Base-by-base conservation (phyloP, 1,140 invertebrate species). In the Cotesia glomerata region DNA sequence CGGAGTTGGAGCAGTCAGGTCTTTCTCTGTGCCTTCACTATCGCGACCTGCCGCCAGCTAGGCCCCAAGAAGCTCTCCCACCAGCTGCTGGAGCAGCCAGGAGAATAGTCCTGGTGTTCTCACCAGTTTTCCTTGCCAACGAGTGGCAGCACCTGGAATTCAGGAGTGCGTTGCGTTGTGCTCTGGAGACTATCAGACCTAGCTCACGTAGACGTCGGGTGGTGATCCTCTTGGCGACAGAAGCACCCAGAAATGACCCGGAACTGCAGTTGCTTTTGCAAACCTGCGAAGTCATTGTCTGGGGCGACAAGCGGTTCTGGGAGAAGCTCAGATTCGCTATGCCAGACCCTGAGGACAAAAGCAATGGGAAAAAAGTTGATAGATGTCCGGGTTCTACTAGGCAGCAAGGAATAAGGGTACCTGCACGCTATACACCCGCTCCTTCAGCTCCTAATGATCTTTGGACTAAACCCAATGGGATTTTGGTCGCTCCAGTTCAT, bases 221-320 rank as follows among this genome's bases (percentile, higher is more conserved):
- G 76, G 90, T 95, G 11, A 88, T 96, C 45, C 90, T 95, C 9
- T 84, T 95, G 11, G 89, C 92, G 63, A 91, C 89, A 75, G 89
- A 90, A 14, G 88, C 91, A 11, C 90, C 93, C 54, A 89, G 91
- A 68, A 88, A 94, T 58, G 95, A 96, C 81, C 91, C 94, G 11
- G 94, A 97, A 80, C 85, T 97, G 52, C 91, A 94, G 81, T 89
- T 94, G 52, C 91, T 95, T 67, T 88, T 97, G 11, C 93, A 95
- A 80, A 94, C 93, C 71, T 95, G 93, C 88, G 93, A 93, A 51
- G 93, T 94, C 74, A 92, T 96, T 34, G 90, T 93, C 79, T 95
- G 94, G 93, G 93, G 93, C 66, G 94, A 95, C 78, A 93, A 92
- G 77, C 90, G 93, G 79, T 96, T 96, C 88, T 95, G 94, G 95